phyloP scores from a whole-genome alignment of 2,888 invertebrate genomes.

The Drosophila kanekoi region DNA sequence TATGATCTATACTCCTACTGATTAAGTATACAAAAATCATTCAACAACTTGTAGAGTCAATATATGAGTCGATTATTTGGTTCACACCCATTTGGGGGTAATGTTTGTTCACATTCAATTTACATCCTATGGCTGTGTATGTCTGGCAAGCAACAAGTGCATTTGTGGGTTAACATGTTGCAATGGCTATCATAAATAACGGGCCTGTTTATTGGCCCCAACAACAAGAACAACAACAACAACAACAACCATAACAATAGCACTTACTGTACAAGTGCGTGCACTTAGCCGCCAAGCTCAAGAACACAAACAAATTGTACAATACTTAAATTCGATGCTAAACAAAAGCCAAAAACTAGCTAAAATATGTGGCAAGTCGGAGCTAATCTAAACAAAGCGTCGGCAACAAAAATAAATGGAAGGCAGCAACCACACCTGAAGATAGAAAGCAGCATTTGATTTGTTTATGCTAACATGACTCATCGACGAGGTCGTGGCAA shows the following conservation, averaged over 20 bases:
- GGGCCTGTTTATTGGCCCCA: constrained; percentile 58
- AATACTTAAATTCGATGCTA: constrained; percentile 57
- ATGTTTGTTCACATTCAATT: constrained; percentile 46
- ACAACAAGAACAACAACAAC: constrained; percentile 20
- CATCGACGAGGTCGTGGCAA: constrained; percentile 60
- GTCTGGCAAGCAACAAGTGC: constrained; percentile 71
- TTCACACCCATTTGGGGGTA: constrained; percentile 22
- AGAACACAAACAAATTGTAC: constrained; percentile 61
- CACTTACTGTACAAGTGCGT: constrained; percentile 65
- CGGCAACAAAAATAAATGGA: constrained; percentile 47
- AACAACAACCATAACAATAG: constrained; percentile 30
- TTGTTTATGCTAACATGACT: constrained; percentile 71
- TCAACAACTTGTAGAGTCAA: constrained; percentile 14
- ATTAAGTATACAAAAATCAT: constrained; percentile 8
- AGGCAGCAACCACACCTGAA: constrained; percentile 63
- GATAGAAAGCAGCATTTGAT: constrained; percentile 37
- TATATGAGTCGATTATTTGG: constrained; percentile 24
- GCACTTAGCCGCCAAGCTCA: constrained; percentile 69
- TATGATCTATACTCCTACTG: neutral
- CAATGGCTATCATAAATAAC: constrained; percentile 69
- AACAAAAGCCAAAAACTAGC: constrained; percentile 57
- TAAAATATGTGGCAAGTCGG: constrained; percentile 55
- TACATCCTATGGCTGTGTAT: constrained; percentile 33
- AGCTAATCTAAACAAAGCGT: constrained; percentile 63
- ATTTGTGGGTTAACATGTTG: constrained; percentile 52